phyloP scores from a whole-genome alignment of 2,113 vertebrate genomes.

The Catagonus wagneri region DNA sequence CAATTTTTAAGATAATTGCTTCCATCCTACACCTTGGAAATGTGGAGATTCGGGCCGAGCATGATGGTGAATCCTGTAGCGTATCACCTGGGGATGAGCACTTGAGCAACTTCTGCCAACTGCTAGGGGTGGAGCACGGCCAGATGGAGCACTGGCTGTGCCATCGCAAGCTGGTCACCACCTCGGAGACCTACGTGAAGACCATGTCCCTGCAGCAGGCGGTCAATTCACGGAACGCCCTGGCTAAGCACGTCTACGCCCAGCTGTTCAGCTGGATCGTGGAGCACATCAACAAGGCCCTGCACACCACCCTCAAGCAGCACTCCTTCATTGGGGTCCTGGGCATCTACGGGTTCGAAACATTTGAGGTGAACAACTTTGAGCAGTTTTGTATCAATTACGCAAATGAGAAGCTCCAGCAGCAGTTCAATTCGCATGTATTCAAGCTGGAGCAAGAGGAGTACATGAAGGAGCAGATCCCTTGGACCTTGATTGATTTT shows the following conservation, averaged over 20 bases:
- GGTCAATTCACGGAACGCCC: constrained; percentile 90
- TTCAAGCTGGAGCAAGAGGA: constrained; percentile 99
- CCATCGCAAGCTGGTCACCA: constrained; percentile 93
- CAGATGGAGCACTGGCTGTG: constrained; percentile 99
- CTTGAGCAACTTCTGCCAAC: constrained; percentile 91
- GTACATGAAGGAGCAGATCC: constrained; percentile 97
- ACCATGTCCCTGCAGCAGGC: constrained; percentile 92
- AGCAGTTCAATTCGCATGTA: too few species aligned
- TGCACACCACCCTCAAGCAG: constrained; percentile 91
- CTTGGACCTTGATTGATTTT: constrained; percentile 97
- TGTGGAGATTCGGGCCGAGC: constrained; percentile 88
- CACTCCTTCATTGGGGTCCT: constrained; percentile 98
- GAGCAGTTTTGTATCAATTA: too few species aligned
- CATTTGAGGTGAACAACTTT: too few species aligned
- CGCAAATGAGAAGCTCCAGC: too few species aligned
- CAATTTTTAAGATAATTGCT: constrained; percentile 93
- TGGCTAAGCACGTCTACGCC: constrained; percentile 98
- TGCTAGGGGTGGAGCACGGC: constrained; percentile 93
- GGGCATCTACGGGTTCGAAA: constrained; percentile 99
- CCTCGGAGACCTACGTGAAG: constrained; percentile 95
- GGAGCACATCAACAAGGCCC: constrained; percentile 93
- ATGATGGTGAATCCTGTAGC: constrained; percentile 92
- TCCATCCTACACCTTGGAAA: constrained; percentile 97
- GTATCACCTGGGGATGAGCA: constrained; percentile 88
- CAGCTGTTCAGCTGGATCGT: constrained; percentile 97